A percentile compares a stretch with the other conserved stretches of the same genome.
Evolutionary conservation across 2,888 invertebrate genomes (phyloP).

Genomic region (Zootermopsis nevadensis): DNA sequence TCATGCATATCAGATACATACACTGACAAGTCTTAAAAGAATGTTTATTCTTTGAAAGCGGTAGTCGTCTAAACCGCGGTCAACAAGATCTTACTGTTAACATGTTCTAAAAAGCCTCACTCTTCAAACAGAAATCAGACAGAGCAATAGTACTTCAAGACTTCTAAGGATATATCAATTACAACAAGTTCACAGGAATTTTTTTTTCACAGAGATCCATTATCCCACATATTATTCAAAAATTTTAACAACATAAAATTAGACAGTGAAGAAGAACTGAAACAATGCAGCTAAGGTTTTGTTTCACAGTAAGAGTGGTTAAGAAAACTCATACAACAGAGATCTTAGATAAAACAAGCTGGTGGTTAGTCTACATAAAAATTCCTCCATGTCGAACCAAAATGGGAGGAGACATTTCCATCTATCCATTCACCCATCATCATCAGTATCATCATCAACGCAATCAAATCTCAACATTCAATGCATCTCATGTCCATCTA

Average conservation of each 20-base stretch:
- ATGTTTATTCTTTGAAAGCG: constrained; percentile 7
- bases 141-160: neutral
- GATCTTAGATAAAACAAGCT: constrained; percentile 26
- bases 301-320: constrained; percentile 8
- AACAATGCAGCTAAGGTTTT: neutral
- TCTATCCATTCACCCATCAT: neutral
- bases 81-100: neutral
- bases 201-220: neutral
- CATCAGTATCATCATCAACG: neutral
- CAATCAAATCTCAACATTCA: constrained; percentile 20
- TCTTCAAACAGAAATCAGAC: neutral
- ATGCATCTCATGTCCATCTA: neutral
- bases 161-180: neutral
- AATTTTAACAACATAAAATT: neutral
- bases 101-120: neutral
- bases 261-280: neutral
- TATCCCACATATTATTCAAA: neutral
- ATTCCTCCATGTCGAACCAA: neutral
- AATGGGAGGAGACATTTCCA: neutral
- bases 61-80: neutral
- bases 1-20: too few relatives aligned
- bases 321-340: constrained; percentile 9
- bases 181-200: neutral
- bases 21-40: too few relatives aligned
- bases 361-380: constrained; percentile 18